Evolutionary conservation across 2,888 invertebrate species (phyloP), one percentile per base, ranked within the genome.

Genomic region (Schizotus pectinicornis): DNA sequence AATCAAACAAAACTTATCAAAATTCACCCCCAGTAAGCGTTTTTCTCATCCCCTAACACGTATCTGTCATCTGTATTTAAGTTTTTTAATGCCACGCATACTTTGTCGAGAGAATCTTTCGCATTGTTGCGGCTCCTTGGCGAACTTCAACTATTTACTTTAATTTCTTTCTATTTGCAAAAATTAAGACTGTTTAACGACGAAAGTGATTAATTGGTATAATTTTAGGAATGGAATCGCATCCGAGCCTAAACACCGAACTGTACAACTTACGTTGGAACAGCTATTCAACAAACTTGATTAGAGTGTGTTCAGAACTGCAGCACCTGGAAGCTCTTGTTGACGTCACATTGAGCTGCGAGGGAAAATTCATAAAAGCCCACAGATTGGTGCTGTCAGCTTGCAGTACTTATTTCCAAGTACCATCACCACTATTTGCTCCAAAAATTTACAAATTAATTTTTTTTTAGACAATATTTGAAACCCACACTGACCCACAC

Each of bases 301-400:
- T 82, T 14, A 77, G 81, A 74, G 79, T 81, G 37, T 80, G 82
- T 61, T 61, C 74, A 3, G 81, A 82, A 57, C 81, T 82, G 56
- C 77, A 80, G 49, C 73, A 75, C 31, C 71, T 70, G 30, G 81
- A 81, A 65, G 70, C 70, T 50, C 68, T 82, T 12, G 82, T 81
- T 5, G 83, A 83, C 70, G 81, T 82, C 33, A 81, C 82, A 7
- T 64, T 83, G 9, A 77, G 79, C 31, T 82, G 82, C 62, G 80
- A 82, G 64, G 81, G 81, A 12, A 76, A 79, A 41, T 81, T 79
- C 59, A 71, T 83, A 7, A 81, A 79, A 68, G 82, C 81, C 5
- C 83, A 83, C 61, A 81, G 80, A 69, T 76, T 83, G 66, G 77
- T 83, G 34, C 69, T 83, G n/a, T 81, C 82, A 8, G 81, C 82